Evolutionary conservation across 1,140 invertebrate genomes (phyloP).

Genomic region (Zaprionus ornatus): DNA sequence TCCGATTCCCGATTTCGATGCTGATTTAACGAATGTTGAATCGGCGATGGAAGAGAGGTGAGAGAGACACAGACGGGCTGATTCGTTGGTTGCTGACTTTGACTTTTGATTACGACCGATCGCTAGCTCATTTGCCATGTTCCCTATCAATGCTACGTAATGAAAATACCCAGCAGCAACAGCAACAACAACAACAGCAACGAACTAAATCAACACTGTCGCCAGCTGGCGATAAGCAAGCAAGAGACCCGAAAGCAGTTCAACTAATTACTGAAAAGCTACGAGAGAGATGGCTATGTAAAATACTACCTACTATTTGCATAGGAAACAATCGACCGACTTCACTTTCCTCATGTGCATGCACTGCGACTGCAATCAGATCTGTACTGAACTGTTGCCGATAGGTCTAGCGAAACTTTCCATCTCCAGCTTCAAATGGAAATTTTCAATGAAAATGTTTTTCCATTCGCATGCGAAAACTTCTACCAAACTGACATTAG

Average conservation of each 20-base stretch:
- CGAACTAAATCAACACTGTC: conserved; percentile 28
- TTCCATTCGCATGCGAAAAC: not conserved
- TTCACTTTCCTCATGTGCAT: not conserved
- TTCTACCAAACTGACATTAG: too few relatives aligned
- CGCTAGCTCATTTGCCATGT: conserved; percentile 29
- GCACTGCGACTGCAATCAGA: not conserved
- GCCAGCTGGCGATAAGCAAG: conserved; percentile 44
- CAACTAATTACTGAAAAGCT: conserved; percentile 15
- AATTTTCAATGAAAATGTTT: not conserved
- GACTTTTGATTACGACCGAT: conserved; percentile 48
- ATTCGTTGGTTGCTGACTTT: conserved; percentile 28
- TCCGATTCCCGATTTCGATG: not conserved
- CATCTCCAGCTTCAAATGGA: not conserved
- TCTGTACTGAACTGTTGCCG: not conserved
- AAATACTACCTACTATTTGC: not conserved
- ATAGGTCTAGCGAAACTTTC: not conserved
- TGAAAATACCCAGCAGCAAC: conserved; percentile 25
- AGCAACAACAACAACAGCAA: conserved; percentile 5
- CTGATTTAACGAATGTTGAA: conserved; percentile 16
- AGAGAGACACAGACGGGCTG: not conserved
- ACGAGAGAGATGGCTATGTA: conserved; percentile 23
- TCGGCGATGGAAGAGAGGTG: not conserved
- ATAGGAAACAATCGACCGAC: not conserved
- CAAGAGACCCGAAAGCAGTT: conserved; percentile 17
- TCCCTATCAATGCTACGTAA: conserved; percentile 54